Conservation (phyloP, 2,888 invertebrate genomes). For the Drymonia ruficornis region DNA sequence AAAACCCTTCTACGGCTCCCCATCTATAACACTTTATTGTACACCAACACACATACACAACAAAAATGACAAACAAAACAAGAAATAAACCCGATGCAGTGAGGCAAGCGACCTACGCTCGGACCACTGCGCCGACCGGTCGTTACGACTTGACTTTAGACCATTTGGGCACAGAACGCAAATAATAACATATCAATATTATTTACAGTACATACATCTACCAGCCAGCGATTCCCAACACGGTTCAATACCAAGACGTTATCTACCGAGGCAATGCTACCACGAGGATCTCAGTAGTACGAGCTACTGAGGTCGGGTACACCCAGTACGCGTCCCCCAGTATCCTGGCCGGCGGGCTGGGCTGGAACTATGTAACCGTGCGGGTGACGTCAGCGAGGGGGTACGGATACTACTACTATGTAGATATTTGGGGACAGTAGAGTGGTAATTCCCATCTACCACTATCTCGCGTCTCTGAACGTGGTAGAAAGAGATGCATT, state of each 20-base stretch:
- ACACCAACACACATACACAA: too few relatives aligned
- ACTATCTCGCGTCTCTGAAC: too few relatives aligned
- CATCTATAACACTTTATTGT: too few relatives aligned
- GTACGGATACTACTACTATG: constrained; percentile 62
- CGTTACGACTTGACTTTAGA: too few relatives aligned
- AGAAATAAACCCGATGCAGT: too few relatives aligned
- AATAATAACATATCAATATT: neutral
- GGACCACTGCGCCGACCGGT: too few relatives aligned
- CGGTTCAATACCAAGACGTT: constrained; percentile 60
- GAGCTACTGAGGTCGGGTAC: constrained; percentile 57
- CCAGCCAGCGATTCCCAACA: constrained; percentile 43
- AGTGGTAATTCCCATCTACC: too few relatives aligned
- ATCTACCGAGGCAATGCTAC: constrained; percentile 53
- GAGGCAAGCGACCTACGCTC: too few relatives aligned
- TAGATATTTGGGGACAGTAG: constrained; percentile 66
- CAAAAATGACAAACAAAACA: too few relatives aligned
- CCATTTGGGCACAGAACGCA: too few relatives aligned
- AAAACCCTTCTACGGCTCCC: too few relatives aligned
- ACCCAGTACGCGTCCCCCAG: constrained; percentile 57
- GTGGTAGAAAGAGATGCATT: too few relatives aligned
- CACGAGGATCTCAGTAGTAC: constrained; percentile 55
- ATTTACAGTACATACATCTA: constrained; percentile 48
- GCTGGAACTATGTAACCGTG: constrained; percentile 54
- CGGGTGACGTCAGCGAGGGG: constrained; percentile 58
- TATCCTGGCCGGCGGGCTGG: constrained; percentile 53